Conservation (phyloP, 2,888 invertebrate species). For the Corbicula japonica region DNA sequence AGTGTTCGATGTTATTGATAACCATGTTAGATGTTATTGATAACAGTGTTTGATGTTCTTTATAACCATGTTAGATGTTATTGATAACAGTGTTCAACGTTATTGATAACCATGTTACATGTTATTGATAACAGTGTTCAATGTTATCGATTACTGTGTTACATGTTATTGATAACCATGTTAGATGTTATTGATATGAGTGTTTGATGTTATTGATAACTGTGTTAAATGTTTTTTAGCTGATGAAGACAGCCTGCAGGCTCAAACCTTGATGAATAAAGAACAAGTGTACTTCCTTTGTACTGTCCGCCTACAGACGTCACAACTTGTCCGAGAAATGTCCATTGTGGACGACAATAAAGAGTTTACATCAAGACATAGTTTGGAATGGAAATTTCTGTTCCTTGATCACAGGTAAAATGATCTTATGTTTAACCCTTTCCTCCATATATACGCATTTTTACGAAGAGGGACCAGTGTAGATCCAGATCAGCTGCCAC, state of each 20-base stretch:
- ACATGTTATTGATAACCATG: too few species aligned
- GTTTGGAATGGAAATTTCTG: slow-evolving; percentile 98
- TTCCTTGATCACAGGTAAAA: slow-evolving; percentile 94
- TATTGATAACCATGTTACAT: too few species aligned
- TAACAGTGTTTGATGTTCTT: too few species aligned
- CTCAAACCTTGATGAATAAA: neutral
- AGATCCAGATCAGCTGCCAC: too few species aligned
- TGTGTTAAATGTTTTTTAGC: neutral
- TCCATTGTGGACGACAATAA: slow-evolving; percentile 88
- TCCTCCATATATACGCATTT: too few species aligned
- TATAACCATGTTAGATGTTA: too few species aligned
- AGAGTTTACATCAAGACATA: slow-evolving; percentile 95
- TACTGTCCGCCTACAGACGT: slow-evolving; percentile 91
- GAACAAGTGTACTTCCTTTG: slow-evolving; percentile 80
- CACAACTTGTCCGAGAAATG: slow-evolving; percentile 94
- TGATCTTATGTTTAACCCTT: too few species aligned
- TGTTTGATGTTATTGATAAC: neutral
- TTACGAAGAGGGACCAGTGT: too few species aligned
- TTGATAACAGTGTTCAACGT: too few species aligned
- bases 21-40: too few species aligned
- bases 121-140: too few species aligned
- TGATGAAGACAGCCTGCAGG: slow-evolving; percentile 1
- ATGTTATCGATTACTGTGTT: too few species aligned
- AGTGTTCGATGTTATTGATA: neutral
- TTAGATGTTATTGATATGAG: neutral